These are phyloP conservation scores for Lepidostoma basale DNA, from an alignment of 1,140 invertebrate genomes.

Conservation along the genomic window DNA sequence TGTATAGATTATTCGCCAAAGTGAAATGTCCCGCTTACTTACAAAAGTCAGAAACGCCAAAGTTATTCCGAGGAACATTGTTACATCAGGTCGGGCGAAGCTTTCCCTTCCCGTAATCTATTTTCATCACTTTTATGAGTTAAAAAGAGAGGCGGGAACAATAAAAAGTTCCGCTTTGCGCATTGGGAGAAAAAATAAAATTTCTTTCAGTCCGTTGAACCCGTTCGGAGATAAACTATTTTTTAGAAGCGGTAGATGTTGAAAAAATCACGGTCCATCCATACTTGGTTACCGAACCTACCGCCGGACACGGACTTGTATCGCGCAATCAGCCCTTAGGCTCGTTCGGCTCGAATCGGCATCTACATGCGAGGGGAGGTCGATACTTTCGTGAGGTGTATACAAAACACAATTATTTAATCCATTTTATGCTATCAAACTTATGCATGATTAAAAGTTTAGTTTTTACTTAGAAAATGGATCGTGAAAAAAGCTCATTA, in stretches of 20 bases:
- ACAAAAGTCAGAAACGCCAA: constrained; percentile 15
- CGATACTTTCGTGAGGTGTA: too few relatives aligned
- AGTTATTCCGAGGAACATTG: constrained; percentile 1
- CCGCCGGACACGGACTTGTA: constrained; percentile 16
- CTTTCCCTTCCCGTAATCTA: neutral
- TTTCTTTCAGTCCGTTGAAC: constrained; percentile 3
- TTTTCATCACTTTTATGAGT: constrained; percentile 16
- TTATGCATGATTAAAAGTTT: too few relatives aligned
- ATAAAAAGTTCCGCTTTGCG: constrained; percentile 10
- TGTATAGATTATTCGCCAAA: too few relatives aligned
- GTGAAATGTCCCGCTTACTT: neutral
- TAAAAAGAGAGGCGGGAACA: constrained; percentile 4
- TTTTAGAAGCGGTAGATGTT: neutral
- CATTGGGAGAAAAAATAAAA: constrained; percentile 13
- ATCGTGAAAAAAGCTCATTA: too few relatives aligned
- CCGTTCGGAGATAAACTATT: constrained; percentile 13
- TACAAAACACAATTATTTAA: too few relatives aligned
- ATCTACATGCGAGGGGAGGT: too few relatives aligned
- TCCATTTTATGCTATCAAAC: too few relatives aligned
- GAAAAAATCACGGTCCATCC: neutral
- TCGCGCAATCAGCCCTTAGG: constrained; percentile 26
- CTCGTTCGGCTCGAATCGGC: neutral
- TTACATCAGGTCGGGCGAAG: neutral
- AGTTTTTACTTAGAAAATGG: too few relatives aligned
- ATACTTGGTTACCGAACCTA: constrained; percentile 2